Evolutionary conservation across 2,797 vertebrate species (phyloP).

Genomic region (Myoxocephalus aenaeus): DNA sequence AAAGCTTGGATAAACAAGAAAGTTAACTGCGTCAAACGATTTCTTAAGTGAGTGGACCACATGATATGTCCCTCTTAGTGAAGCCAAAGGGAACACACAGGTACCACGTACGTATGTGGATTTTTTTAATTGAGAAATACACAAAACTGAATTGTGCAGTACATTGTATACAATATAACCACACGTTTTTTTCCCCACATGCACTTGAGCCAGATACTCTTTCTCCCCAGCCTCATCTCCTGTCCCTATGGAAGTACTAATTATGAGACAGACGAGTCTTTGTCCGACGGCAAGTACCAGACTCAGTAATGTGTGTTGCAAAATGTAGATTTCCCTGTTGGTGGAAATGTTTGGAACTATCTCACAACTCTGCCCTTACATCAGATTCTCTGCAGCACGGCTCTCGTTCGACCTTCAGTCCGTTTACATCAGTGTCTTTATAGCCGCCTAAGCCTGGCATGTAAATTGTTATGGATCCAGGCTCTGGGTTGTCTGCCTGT

Average conservation of each 20-base stretch:
- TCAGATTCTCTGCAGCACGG: slow-evolving; percentile 48
- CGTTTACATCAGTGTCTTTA: slow-evolving; percentile 63
- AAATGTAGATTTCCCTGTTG: slow-evolving; percentile 24
- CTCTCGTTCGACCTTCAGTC: slow-evolving; percentile 65
- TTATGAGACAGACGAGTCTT: slow-evolving; percentile 46
- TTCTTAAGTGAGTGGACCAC: slow-evolving; percentile 5
- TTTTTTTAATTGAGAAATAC: not conserved
- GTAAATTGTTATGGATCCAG: slow-evolving; percentile 67
- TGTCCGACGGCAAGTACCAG: slow-evolving; percentile 42
- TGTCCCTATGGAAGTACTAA: slow-evolving; percentile 40
- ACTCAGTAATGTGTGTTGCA: slow-evolving; percentile 31
- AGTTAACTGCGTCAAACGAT: slow-evolving; percentile 31
- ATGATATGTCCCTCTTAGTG: not conserved
- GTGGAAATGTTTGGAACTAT: slow-evolving; percentile 42
- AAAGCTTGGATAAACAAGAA: slow-evolving; percentile 53
- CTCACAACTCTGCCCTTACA: slow-evolving; percentile 38
- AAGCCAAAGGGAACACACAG: not conserved
- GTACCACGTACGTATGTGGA: not conserved
- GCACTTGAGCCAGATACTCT: slow-evolving; percentile 1
- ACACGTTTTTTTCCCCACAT: not conserved
- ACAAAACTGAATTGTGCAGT: not conserved
- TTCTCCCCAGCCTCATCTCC: slow-evolving; percentile 31
- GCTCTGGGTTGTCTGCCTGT: slow-evolving; percentile 43
- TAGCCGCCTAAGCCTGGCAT: slow-evolving; percentile 41
- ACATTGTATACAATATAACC: not conserved